These are phyloP conservation scores for Oreocharis arfaki DNA, from an alignment of 2,113 vertebrate species.

Conservation along the genomic window DNA sequence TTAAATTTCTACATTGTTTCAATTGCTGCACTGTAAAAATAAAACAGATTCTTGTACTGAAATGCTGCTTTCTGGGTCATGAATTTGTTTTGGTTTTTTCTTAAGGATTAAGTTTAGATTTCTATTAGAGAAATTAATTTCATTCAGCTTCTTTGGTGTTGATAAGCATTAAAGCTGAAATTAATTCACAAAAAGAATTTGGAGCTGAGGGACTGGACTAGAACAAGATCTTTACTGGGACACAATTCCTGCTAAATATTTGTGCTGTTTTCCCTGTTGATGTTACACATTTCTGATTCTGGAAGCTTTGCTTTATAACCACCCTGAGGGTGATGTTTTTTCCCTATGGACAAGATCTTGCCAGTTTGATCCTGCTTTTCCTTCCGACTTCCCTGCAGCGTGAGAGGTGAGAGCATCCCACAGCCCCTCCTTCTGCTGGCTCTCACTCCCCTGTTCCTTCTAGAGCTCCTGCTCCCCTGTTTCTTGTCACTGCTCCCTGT, in stretches of 20 bases:
- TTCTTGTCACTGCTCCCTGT: not conserved
- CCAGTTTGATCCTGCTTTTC: not conserved
- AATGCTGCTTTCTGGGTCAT: not conserved
- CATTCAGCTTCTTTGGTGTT: not conserved
- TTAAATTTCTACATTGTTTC: conserved; percentile 50
- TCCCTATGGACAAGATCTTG: rapidly evolving
- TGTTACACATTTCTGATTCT: not conserved
- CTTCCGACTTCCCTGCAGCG: rapidly evolving
- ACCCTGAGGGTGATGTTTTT: not conserved
- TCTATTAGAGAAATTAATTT: not conserved
- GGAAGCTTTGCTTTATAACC: not conserved
- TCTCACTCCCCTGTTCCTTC: not conserved
- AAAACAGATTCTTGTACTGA: conserved; percentile 60
- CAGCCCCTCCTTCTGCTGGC: not conserved
- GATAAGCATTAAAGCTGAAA: not conserved
- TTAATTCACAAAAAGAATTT: not conserved
- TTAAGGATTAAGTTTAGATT: not conserved
- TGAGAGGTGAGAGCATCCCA: not conserved
- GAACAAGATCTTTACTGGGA: not conserved
- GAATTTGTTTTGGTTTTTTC: not conserved
- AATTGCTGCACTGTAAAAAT: conserved; percentile 56
- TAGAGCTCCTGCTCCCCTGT: not conserved
- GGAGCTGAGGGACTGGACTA: not conserved
- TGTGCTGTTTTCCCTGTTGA: not conserved
- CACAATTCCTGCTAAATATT: not conserved